phyloP scores from a whole-genome alignment of 2,113 vertebrate species.

The Hippocampus barbouri region DNA sequence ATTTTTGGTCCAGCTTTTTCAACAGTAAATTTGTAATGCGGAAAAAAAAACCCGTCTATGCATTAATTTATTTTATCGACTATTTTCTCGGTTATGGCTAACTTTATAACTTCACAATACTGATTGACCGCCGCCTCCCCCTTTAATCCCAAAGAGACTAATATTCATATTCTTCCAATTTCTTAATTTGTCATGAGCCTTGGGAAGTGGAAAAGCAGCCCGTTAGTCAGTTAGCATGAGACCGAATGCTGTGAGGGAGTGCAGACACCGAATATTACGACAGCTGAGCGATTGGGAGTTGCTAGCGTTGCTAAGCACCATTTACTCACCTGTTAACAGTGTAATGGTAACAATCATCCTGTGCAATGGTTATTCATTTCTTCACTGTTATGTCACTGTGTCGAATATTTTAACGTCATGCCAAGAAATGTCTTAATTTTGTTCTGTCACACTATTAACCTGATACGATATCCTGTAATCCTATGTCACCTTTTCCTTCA shows the following conservation, averaged over 20 bases:
- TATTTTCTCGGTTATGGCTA: neutral
- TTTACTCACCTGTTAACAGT: constrained; percentile 59
- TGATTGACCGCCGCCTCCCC: neutral
- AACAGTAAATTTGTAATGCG: neutral
- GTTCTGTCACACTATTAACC: constrained; percentile 72
- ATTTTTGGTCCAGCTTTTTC: neutral
- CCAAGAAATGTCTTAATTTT: constrained; percentile 70
- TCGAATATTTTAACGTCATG: constrained; percentile 56
- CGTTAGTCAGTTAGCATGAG: constrained; percentile 43
- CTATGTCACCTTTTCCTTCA: constrained; percentile 76
- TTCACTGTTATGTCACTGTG: constrained; percentile 68
- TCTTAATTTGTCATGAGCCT: constrained; percentile 67
- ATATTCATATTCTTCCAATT: neutral
- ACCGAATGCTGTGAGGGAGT: constrained; percentile 31
- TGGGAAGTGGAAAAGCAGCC: constrained; percentile 31
- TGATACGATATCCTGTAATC: constrained; percentile 70
- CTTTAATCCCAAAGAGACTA: neutral
- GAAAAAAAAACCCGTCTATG: neutral
- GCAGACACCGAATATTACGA: constrained; percentile 35
- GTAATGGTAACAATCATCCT: constrained; percentile 70
- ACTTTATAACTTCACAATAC: neutral
- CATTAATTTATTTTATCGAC: too few species aligned
- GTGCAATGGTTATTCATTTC: constrained; percentile 61
- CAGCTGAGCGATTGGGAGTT: constrained; percentile 29
- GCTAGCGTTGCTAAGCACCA: constrained; percentile 51